Evolutionary conservation across 2,888 invertebrate species (phyloP), one percentile per base, ranked within the genome.

Genomic region (Lagria hirta): DNA sequence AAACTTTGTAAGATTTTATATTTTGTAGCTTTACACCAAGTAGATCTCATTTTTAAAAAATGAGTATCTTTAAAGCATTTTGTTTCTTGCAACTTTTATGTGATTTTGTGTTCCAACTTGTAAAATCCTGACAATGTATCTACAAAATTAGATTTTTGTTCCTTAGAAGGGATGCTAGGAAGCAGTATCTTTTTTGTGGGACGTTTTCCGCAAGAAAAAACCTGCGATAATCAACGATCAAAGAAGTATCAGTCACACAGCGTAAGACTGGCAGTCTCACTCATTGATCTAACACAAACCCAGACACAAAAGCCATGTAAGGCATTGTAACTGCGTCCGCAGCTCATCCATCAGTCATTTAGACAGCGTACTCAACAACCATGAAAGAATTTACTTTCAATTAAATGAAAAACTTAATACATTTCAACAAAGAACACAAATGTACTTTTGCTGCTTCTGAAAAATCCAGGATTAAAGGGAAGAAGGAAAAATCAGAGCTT

Each of bases 311-410:
- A 56, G 60, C 57, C 62, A 53, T 61, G 60, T 62, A 62, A 56
- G 59, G 62, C 60, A 63, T 63, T 63, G 61, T 64, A 57, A 56
- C 57, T 49, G 56, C 56, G 56, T 57, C 54, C 56, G 55, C 50
- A 46, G 55, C 57, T 50, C 65, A 66, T 66, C 66, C 61, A 64
- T 66, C 66, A 65, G 62, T 60, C 62, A 60, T 50, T 54, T 48
- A 56, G 62, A 66, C 63, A 64, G 62, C 58, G 48, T 43, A 54
- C 52, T 57, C 59, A 61, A 62, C 61, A 58, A 54, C 61, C 61
- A 61, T 63, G 58, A 64, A 64, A 62, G 62, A 64, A 60, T 64
- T 61, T 62, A 58, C 60, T 61, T 63, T 63, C 60, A 62, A 62
- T 62, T 62, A 62, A 61, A 60, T 54, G 51, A 57, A 55, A 52